Conservation (phyloP, 2,888 invertebrate genomes). For the Caenorhabditis panamensis region DNA sequence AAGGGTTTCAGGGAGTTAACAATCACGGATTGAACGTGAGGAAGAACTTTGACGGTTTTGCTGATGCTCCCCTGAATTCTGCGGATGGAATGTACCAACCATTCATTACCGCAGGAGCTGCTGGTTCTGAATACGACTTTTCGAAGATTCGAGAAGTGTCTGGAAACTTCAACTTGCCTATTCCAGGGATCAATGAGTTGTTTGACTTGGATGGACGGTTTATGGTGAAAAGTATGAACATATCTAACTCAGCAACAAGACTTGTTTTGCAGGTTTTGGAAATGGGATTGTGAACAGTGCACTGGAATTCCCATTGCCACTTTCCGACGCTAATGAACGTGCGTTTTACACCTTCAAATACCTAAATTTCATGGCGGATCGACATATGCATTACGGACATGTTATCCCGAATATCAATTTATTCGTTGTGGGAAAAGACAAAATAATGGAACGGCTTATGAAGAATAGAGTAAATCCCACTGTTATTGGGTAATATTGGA, state of each 20-base stretch:
- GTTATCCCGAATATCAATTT: conserved; percentile 69
- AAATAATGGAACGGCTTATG: conserved; percentile 67
- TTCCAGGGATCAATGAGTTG: conserved; percentile 74
- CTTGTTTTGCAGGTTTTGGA: too few species aligned
- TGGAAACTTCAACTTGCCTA: conserved; percentile 71
- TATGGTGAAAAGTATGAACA: conserved; percentile 63
- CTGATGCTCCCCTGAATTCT: conserved; percentile 69
- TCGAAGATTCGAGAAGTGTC: conserved; percentile 70
- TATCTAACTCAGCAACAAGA: too few species aligned
- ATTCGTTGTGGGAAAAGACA: conserved; percentile 67
- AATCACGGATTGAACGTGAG: conserved; percentile 70
- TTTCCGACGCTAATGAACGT: conserved; percentile 75
- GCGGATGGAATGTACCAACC: conserved; percentile 72
- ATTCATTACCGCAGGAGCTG: conserved; percentile 66
- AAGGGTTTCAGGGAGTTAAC: conserved; percentile 71
- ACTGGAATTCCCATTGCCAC: conserved; percentile 74
- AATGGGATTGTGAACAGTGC: conserved; percentile 63
- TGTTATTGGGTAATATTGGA: neutral
- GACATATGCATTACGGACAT: conserved; percentile 64
- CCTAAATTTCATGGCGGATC: conserved; percentile 42
- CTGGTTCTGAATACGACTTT: conserved; percentile 72
- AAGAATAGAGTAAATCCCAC: conserved; percentile 67
- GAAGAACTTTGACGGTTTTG: conserved; percentile 74
- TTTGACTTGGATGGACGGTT: conserved; percentile 75
- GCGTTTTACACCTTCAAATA: conserved; percentile 70